Percentiles rank a stretch among this genome's conserved stretches.
Conservation (phyloP, 2,797 vertebrate genomes). For the Decapterus maruadsi region DNA sequence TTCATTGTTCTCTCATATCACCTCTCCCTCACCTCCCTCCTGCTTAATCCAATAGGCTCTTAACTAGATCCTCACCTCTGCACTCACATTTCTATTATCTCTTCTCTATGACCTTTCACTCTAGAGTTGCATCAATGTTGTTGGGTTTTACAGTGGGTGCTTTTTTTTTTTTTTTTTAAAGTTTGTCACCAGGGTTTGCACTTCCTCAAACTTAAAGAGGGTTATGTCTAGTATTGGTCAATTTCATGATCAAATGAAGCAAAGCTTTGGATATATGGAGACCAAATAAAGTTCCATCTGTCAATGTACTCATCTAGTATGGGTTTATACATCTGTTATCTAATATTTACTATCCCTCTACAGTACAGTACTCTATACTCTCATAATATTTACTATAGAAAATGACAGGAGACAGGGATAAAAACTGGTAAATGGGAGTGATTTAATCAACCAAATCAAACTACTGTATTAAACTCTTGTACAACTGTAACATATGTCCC, state of each 20-base stretch:
- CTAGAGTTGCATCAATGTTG: conserved; percentile 1
- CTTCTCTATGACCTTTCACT: neutral
- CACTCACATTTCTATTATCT: conserved; percentile 21
- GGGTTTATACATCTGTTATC: too few relatives aligned
- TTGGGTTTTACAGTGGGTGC: neutral
- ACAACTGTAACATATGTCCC: neutral
- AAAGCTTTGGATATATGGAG: too few relatives aligned
- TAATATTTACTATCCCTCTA: too few relatives aligned
- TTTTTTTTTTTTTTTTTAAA: neutral
- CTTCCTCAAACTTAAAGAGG: neutral
- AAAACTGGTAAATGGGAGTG: too few relatives aligned
- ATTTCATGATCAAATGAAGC: too few relatives aligned
- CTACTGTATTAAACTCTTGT: neutral
- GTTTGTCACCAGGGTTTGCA: neutral
- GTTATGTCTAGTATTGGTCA: too few relatives aligned
- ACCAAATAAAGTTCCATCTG: too few relatives aligned
- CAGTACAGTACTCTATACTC: too few relatives aligned
- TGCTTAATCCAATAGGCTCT: conserved; percentile 29
- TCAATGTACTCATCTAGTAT: too few relatives aligned
- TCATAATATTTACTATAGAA: too few relatives aligned
- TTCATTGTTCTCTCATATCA: conserved; percentile 38
- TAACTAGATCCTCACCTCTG: conserved; percentile 16
- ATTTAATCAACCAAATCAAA: too few relatives aligned
- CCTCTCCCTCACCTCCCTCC: neutral
- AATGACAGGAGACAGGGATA: neutral